Evolutionary conservation across 2,888 invertebrate species (phyloP), one percentile per base, ranked within the genome.

Genomic region (Parascotia fuliginaria): DNA sequence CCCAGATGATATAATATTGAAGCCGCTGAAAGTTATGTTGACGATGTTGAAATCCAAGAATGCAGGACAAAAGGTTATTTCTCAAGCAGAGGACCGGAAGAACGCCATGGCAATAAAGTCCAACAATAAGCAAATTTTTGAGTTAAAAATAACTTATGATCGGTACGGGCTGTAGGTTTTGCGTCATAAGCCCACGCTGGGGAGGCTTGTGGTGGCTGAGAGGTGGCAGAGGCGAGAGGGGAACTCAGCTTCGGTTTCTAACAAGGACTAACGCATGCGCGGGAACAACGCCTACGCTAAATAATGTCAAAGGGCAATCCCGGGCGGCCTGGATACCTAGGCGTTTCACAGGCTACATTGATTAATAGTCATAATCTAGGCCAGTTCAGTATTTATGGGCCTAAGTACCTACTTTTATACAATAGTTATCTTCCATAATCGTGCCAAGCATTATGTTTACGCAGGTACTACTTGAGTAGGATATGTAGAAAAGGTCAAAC

Each of bases 231-330:
- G 38, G 42, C 24, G 43, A 27, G 38, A 38, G 61, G 53, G 42
- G 33, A 56, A 50, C 60, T 49, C 48, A 38, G 44, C 37, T 33
- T 54, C 58, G 49, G 52, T 50, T 60, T 53, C 49, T 43, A 63
- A 61, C 64, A 54, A 73, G 48, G 62, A 47, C 34, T 37, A 45
- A 73, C 82, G 87, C 88, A 82, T 83, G 87, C 90, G 88, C 83
- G 69, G 59, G 57, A 58, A 60, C 59, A 37, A 67, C 75, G 65
- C 80, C 81, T 69, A 77, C 78, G 60, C 65, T 55, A 46, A 52
- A 68, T 73, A 90, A 89, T 90, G 90, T 86, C 89, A 89, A 84
- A 88, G 90, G 89, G 85, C 88, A 83, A 61, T 55, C 85, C 85
- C 83, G 82, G 85, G 79, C 60, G 68, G 67, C 75, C 79, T 81